Conservation (phyloP, 1,140 invertebrate species). For the Ridgeia piscesae region DNA sequence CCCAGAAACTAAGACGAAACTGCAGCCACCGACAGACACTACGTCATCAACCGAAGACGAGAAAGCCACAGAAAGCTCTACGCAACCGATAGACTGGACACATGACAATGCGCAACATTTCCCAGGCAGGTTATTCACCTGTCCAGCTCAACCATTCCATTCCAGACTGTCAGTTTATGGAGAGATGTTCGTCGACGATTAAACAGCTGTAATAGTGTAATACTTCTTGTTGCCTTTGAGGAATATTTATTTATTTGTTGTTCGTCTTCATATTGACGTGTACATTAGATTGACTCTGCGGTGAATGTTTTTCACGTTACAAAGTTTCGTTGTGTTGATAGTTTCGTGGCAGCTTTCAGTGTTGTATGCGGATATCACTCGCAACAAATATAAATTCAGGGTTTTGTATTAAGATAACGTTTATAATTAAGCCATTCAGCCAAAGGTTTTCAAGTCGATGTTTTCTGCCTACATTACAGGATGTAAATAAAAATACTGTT, state of each 20-base stretch:
- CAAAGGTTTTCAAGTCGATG: too few species aligned
- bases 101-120: not conserved
- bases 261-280: not conserved
- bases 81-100: not conserved
- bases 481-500: too few species aligned
- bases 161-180: constrained; percentile 13
- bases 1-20: not conserved
- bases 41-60: not conserved
- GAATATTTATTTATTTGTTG: not conserved
- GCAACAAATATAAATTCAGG: too few species aligned
- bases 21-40: not conserved
- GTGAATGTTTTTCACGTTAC: too few species aligned
- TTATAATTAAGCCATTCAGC: too few species aligned
- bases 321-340: too few species aligned
- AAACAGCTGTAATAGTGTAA: not conserved
- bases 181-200: constrained; percentile 13
- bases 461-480: too few species aligned
- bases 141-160: constrained; percentile 16
- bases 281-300: not conserved
- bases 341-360: too few species aligned
- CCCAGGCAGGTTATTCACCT: not conserved
- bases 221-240: not conserved
- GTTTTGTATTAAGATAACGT: too few species aligned
- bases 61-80: not conserved
- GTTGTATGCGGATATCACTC: too few species aligned